Base-by-base conservation (phyloP, 2,797 vertebrate species). In the Manis javanica region DNA sequence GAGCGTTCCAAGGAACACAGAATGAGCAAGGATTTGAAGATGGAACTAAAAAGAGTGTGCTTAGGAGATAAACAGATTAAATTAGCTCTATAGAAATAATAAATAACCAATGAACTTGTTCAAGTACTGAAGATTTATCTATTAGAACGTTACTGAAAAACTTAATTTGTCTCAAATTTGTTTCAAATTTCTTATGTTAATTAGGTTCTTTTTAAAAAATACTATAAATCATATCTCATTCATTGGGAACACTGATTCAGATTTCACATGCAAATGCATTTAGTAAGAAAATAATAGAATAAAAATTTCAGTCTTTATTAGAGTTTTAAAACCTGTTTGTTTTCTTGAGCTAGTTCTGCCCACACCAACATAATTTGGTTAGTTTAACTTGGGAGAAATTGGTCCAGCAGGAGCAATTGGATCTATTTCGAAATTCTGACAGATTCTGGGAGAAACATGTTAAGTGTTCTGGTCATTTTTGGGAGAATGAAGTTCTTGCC, bases 391-490 rank as follows among this genome's bases (percentile, higher is more conserved):
- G 74, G 92, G 79, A 86, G 57, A 96, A 96, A 95, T 91, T 96
- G 88, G 23, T 77, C 59, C 19, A 81, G 75, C 46, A 91, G 88
- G 66, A 94, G 63, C 31, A 95, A 46, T 87, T 96, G 53, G 42
- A 88, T 97, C 18, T 88, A 82, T 94, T 24, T 85, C 92, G 69
- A 88, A 91, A 85, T 71, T 88, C 16, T 92, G 23, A 77, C 90
- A 95, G 57, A 78, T 97, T 93, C 78, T 46, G 87, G 64, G 85
- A 90, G 83, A 90, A 77, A 97, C 95, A 79, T 94, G 29, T 95
- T 97, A 96, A 96, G 75, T 21, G 13, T 95, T 92, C 46, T 95
- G 61, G 68, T 93, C 77, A 90, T 91, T 96, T 96, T 95, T 89
- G 74, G 94, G 90, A 18, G n/a, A 91, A 14, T 78, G 64, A 83